phyloP scores from a whole-genome alignment of 2,797 vertebrate genomes.

The Acrossocheilus fasciatus region DNA sequence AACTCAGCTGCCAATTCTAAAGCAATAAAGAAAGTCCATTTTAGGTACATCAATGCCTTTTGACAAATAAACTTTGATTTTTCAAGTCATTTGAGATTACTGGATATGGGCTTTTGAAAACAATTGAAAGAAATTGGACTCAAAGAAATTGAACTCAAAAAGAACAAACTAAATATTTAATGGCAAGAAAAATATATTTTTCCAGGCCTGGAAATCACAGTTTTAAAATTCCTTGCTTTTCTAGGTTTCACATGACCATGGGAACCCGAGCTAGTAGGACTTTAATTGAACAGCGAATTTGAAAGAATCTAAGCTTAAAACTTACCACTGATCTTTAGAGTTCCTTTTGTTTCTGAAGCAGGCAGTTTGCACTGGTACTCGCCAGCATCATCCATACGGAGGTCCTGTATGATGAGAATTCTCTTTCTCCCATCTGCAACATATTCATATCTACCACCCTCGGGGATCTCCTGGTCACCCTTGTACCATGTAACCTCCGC shows the following conservation, averaged over 20 bases:
- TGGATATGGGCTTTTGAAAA: background rate
- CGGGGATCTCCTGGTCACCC: slow-evolving; percentile 90
- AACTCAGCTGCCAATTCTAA: slow-evolving; percentile 97
- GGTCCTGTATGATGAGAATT: slow-evolving; percentile 89
- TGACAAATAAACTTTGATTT: background rate
- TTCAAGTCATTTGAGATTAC: slow-evolving; percentile 2
- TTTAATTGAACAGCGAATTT: slow-evolving; percentile 67
- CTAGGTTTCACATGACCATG: background rate
- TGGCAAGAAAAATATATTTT: background rate
- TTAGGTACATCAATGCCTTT: slow-evolving; percentile 73
- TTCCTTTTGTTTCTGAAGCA: slow-evolving; percentile 84
- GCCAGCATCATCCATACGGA: slow-evolving; percentile 87
- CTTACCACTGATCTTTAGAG: slow-evolving; percentile 90
- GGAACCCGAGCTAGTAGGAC: slow-evolving; percentile 63
- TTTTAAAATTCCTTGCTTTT: background rate
- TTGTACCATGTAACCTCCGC: slow-evolving; percentile 92
- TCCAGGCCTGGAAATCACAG: too few species aligned
- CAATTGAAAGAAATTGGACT: background rate
- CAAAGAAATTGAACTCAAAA: background rate
- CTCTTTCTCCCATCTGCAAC: slow-evolving; percentile 88
- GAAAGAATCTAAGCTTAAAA: background rate
- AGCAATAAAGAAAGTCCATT: slow-evolving; percentile 66
- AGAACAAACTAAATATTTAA: background rate
- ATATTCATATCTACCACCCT: slow-evolving; percentile 94
- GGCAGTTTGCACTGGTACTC: slow-evolving; percentile 91